Conservation (phyloP, 2,797 vertebrate species). For the Schizothorax lantsangensis region DNA sequence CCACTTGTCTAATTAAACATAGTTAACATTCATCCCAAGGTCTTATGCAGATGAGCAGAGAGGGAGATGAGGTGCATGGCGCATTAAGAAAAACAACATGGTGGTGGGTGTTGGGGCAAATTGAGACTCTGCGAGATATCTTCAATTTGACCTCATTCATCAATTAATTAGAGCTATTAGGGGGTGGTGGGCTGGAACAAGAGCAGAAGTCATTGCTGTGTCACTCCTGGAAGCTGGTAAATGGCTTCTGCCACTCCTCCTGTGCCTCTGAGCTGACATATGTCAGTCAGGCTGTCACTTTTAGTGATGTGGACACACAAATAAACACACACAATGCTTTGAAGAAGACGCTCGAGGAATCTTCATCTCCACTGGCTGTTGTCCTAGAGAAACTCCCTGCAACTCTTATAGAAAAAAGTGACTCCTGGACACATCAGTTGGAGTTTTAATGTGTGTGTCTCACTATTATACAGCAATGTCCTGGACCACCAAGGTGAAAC, state of each 20-base stretch:
- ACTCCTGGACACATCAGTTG: not conserved
- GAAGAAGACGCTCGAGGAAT: conserved; percentile 55
- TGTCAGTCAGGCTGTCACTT: conserved; percentile 74
- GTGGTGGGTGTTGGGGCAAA: conserved; percentile 73
- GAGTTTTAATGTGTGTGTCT: conserved; percentile 9
- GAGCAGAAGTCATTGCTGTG: conserved; percentile 75
- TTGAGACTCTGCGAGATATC: conserved; percentile 81
- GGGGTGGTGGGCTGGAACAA: conserved; percentile 81
- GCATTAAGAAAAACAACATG: conserved; percentile 83
- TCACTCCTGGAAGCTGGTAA: conserved; percentile 60
- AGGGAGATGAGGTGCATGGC: conserved; percentile 80
- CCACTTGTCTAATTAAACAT: conserved; percentile 86
- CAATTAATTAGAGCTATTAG: conserved; percentile 84
- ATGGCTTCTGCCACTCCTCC: conserved; percentile 69
- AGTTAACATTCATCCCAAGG: conserved; percentile 88
- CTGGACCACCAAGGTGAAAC: conserved; percentile 29
- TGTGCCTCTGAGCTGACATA: conserved; percentile 74
- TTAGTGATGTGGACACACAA: conserved; percentile 33
- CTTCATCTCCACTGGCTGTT: conserved; percentile 13
- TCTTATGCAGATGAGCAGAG: conserved; percentile 85
- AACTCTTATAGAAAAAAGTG: not conserved
- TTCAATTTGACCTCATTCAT: conserved; percentile 84
- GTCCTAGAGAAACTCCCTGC: not conserved
- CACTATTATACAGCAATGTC: conserved; percentile 30
- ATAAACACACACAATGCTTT: conserved; percentile 42